These are phyloP conservation scores for Felis chaus DNA, from an alignment of 2,113 vertebrate species.

Conservation along the genomic window DNA sequence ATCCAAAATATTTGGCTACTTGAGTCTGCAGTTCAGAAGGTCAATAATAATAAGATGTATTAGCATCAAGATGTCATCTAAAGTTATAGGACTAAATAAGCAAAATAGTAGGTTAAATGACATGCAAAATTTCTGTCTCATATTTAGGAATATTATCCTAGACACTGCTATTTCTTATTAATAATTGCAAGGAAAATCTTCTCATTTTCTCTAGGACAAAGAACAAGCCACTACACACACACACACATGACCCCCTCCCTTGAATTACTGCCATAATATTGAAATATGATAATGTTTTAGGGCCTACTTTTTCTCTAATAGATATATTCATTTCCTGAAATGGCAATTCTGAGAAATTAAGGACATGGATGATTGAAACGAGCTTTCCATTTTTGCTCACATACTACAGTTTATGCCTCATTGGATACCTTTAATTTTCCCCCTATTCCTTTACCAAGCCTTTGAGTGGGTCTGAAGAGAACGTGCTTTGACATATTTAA, in stretches of 20 bases:
- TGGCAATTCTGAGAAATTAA: slow-evolving; percentile 33
- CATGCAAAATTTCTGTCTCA: background rate
- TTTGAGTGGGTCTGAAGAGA: slow-evolving; percentile 56
- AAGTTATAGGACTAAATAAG: background rate
- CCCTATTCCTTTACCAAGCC: background rate
- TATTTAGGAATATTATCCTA: background rate
- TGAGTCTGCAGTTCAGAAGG: background rate
- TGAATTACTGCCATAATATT: background rate
- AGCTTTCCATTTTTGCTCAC: slow-evolving; percentile 12
- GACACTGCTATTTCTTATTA: background rate
- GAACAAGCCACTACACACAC: background rate
- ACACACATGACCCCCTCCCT: background rate
- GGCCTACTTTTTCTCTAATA: background rate
- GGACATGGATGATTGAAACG: background rate
- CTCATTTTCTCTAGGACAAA: slow-evolving; percentile 27
- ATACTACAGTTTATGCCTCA: background rate
- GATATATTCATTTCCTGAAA: background rate
- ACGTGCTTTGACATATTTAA: slow-evolving; percentile 63
- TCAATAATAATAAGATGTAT: background rate
- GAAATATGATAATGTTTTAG: slow-evolving; percentile 19
- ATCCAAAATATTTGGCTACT: background rate
- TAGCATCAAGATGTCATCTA: background rate
- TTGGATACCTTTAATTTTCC: slow-evolving; percentile 38
- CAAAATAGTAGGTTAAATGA: background rate
- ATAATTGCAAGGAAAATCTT: background rate